Percentiles rank a stretch among this genome's conserved stretches.
These are phyloP conservation scores for Porites lobata DNA, from an alignment of 92 coral and sea anemone species.

Conservation along the genomic window DNA sequence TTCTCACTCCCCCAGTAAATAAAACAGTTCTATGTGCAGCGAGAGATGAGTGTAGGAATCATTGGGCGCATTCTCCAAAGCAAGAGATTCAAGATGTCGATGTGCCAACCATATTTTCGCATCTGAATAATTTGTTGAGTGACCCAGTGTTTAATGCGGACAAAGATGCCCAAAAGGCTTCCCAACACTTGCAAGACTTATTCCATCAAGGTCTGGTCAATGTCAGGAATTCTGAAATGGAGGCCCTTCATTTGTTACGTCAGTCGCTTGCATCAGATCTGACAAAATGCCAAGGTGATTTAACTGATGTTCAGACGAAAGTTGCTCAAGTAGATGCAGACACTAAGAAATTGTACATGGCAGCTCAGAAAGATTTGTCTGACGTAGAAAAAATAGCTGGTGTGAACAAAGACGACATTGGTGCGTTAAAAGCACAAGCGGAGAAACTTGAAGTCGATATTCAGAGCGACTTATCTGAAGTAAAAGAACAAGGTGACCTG, in stretches of 20 bases:
- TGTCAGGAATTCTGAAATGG: slow-evolving; percentile 1
- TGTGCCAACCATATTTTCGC: slow-evolving; percentile 20
- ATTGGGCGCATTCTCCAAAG: slow-evolving; percentile 82
- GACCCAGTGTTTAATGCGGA: slow-evolving; percentile 28
- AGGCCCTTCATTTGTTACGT: background rate
- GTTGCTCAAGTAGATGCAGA: no score
- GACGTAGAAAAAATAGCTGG: no score
- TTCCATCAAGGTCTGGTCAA: slow-evolving; percentile 12
- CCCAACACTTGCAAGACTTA: slow-evolving; percentile 19
- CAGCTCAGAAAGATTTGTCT: no score
- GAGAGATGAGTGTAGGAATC: slow-evolving; percentile 25
- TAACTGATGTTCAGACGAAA: no score
- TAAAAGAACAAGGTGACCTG: background rate
- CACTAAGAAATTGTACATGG: no score
- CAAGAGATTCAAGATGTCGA: slow-evolving; percentile 67
- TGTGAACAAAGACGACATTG: background rate
- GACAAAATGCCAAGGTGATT: no score
- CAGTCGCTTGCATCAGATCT: no score
- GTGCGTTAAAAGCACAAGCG: background rate
- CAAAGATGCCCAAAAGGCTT: slow-evolving; percentile 19
- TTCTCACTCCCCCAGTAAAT: slow-evolving; percentile 36
- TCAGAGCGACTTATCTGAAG: background rate
- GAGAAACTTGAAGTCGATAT: background rate
- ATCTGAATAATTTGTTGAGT: slow-evolving; percentile 9
- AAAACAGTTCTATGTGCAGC: background rate